Conservation (phyloP, 2,888 invertebrate species). For the Carterocephalus palaemon region DNA sequence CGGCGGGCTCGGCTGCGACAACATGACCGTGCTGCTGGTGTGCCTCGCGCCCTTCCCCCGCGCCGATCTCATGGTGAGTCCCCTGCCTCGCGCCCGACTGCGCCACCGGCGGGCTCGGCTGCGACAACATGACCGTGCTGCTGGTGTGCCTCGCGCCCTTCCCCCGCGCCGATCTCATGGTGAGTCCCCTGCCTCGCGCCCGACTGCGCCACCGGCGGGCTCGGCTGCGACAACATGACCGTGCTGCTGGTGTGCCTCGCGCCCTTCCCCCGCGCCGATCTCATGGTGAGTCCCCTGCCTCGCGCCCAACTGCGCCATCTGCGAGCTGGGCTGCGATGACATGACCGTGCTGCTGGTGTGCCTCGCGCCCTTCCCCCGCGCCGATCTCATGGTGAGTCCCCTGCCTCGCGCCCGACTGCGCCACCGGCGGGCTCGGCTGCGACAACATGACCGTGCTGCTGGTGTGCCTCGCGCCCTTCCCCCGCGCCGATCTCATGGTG, state of each 20-base stretch:
- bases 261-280: conserved; percentile 56
- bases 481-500: conserved; percentile 45
- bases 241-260: conserved; percentile 91
- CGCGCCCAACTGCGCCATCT: conserved; percentile 98
- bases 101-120: conserved; percentile 97
- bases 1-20: conserved; percentile 98
- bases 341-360: conserved; percentile 97
- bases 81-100: conserved; percentile 98
- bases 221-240: conserved; percentile 99
- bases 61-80: conserved; percentile 44
- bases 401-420: conserved; percentile 97
- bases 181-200: conserved; percentile 94
- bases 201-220: conserved; percentile 96
- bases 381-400: conserved; percentile 62
- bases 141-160: conserved; percentile 85
- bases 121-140: conserved; percentile 99
- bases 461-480: conserved; percentile 83
- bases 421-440: conserved; percentile 97
- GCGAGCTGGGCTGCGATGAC: conserved; percentile 98
- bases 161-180: conserved; percentile 48
- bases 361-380: conserved; percentile 74
- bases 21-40: conserved; percentile 97
- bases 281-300: conserved; percentile 84
- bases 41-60: conserved; percentile 81
- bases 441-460: conserved; percentile 99